phyloP scores from a whole-genome alignment of 2,797 vertebrate species.

The Helicolenus hilgendorfi region DNA sequence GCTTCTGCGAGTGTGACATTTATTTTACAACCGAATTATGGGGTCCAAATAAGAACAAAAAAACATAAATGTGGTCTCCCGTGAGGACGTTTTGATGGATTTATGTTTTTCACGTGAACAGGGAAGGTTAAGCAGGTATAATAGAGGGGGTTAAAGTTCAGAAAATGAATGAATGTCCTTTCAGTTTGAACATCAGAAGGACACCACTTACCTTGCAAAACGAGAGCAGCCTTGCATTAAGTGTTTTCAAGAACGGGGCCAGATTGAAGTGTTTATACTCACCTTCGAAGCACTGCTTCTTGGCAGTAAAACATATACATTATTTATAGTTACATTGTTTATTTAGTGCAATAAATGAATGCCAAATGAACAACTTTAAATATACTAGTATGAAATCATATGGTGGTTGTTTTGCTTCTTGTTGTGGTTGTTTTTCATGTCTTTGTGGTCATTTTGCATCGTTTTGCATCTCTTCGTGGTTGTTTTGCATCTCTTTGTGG shows the following conservation, averaged over 20 bases:
- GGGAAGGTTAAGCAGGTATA: constrained; percentile 8
- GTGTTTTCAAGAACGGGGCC: neutral
- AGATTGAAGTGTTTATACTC: neutral
- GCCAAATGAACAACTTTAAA: no score
- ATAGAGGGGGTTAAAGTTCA: constrained; percentile 39
- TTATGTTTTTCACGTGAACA: constrained; percentile 12
- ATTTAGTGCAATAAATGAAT: no score
- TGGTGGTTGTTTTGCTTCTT: no score
- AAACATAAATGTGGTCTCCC: neutral
- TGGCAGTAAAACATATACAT: no score
- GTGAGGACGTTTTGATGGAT: constrained; percentile 30
- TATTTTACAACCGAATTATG: neutral
- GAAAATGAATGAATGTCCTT: constrained; percentile 10
- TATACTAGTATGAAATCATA: no score
- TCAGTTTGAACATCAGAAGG: neutral
- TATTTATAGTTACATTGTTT: no score
- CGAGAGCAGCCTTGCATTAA: neutral
- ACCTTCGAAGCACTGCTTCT: no score
- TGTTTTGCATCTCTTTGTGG: no score
- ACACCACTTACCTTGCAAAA: neutral
- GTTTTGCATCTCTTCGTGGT: no score
- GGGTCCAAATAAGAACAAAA: neutral
- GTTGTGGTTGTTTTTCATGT: no score
- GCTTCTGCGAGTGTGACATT: constrained; percentile 8
- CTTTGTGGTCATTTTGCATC: no score